Base-by-base conservation (phyloP, 1,140 invertebrate genomes). In the Papilio machaon region DNA sequence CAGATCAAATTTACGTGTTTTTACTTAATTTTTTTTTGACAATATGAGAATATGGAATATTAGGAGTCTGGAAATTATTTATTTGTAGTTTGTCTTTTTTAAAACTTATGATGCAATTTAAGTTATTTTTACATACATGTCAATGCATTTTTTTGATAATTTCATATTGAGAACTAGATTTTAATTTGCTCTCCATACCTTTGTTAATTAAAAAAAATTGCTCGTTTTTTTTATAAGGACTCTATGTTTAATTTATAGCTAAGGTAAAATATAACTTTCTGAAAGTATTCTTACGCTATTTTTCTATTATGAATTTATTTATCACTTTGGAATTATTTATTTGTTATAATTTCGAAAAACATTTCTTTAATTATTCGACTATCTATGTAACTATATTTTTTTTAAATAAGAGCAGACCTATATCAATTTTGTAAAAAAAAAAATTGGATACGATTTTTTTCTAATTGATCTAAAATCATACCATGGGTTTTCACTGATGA, bases 81-180 rank as follows among this genome's bases (percentile, higher is more conserved):
- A 7, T 43, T 43, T 43, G 23, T 1, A 43, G 1, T 43, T 43
- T 43, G 4, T 43, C 7, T 43, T 43, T 43, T 43, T 43, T 43
- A 43, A 43, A 2, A 43, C 7, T 43, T 2, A 2, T 1, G 4
- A 43, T 58, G 8, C 17, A 19, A 58, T 6, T 58, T 19, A 7
- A 58, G 23, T 30, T 19, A 58, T 58, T 58, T 17, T 52, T 52
- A 52, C 17, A 58, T 19, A 58, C 17, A 58, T 58, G n/a, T 64
- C 60, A 64, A 64, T 64, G 60, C 60, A 64, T 64, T 64, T 64
- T 7, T 30, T 4, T 64, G 6, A n/a, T 64, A 64, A 64, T 64
- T 64, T 19, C 58, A 64, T 64, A 64, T 64, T 64, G 8, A 64
- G 30, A 7, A 30, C 30, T 30, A 19, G 23, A 30, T 64, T 19